Evolutionary conservation across 2,888 invertebrate genomes (phyloP).

Genomic region (Periphyllus acericola): DNA sequence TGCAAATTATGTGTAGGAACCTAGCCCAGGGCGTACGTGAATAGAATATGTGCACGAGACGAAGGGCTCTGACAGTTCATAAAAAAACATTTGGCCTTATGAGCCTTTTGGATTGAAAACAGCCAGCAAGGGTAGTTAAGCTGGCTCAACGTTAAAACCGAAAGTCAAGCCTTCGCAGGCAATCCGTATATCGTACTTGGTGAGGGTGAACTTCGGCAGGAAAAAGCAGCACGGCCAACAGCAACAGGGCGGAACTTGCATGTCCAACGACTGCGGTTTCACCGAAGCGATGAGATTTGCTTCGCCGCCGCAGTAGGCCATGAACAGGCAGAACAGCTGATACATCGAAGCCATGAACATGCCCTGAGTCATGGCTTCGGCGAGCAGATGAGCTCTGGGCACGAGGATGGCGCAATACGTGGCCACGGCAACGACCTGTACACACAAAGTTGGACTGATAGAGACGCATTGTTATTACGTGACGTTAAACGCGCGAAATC

Average conservation of each 20-base stretch:
- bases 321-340: constrained; percentile 75
- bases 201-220: constrained; percentile 72
- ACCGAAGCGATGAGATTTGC: constrained; percentile 72
- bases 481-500: background rate
- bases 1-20: background rate
- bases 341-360: constrained; percentile 77
- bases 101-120: background rate
- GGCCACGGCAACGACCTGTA: constrained; percentile 72
- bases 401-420: constrained; percentile 73
- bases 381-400: constrained; percentile 75
- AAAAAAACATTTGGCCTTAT: no score
- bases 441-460: background rate
- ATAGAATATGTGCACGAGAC: background rate
- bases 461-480: background rate
- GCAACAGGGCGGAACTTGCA: constrained; percentile 77
- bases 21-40: background rate
- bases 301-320: constrained; percentile 75
- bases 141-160: background rate
- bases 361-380: constrained; percentile 77
- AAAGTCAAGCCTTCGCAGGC: no score
- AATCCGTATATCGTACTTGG: constrained; percentile 68
- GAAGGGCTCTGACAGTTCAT: no score
- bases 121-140: background rate
- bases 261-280: constrained; percentile 72
- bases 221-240: constrained; percentile 77